Evolutionary conservation across 2,888 invertebrate genomes (phyloP).

Genomic region (Hirtodrosophila duncani): DNA sequence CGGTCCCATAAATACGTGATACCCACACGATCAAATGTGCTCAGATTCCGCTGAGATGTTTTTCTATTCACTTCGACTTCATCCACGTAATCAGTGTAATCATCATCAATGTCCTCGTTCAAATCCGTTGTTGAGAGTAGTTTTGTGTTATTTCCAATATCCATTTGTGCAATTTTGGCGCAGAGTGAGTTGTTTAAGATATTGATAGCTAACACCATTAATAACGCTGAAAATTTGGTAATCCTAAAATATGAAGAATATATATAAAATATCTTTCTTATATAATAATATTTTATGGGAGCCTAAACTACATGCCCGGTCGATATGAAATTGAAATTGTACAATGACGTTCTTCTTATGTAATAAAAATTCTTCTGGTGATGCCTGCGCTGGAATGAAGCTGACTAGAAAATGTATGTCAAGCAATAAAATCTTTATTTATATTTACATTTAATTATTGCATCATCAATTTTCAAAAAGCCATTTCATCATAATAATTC

Average conservation of each 20-base stretch:
- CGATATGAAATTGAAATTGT: too few species aligned
- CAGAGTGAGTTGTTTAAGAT: background rate
- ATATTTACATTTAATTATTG: background rate
- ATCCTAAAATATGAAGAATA: too few species aligned
- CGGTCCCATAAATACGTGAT: constrained; percentile 81
- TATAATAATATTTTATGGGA: too few species aligned
- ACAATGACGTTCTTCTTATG: too few species aligned
- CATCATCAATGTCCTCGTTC: constrained; percentile 56
- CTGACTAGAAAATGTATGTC: too few species aligned
- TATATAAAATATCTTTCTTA: too few species aligned
- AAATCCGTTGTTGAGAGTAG: constrained; percentile 22
- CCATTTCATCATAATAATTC: background rate
- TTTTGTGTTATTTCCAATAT: constrained; percentile 4
- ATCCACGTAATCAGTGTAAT: constrained; percentile 59
- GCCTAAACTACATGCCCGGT: too few species aligned
- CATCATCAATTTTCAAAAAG: background rate
- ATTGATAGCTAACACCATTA: too few species aligned
- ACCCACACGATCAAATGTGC: constrained; percentile 46
- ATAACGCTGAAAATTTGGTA: too few species aligned
- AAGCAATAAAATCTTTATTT: background rate
- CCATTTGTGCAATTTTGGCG: background rate
- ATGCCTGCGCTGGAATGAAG: too few species aligned
- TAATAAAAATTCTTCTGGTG: too few species aligned
- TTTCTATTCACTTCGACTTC: constrained; percentile 42
- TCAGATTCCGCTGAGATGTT: constrained; percentile 33